These are phyloP conservation scores for Promerops cafer DNA, from an alignment of 2,113 vertebrate genomes.

Conservation along the genomic window DNA sequence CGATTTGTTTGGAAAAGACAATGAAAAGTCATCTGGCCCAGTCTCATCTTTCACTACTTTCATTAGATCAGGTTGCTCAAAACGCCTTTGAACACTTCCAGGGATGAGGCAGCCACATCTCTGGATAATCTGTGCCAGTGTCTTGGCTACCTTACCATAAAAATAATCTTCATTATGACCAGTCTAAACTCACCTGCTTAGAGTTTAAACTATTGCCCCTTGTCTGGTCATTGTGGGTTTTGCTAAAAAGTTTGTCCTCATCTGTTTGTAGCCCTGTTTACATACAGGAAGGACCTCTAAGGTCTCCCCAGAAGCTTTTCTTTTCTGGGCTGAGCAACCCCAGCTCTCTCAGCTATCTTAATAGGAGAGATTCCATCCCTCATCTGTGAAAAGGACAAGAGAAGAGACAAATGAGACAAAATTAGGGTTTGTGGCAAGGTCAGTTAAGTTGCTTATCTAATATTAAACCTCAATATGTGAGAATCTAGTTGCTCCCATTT, in stretches of 20 bases:
- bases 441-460: background rate
- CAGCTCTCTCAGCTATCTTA: background rate
- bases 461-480: background rate
- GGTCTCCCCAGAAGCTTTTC: fast-evolving
- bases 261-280: background rate
- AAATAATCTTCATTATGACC: background rate
- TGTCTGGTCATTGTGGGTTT: no score
- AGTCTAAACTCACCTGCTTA: background rate
- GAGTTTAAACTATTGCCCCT: background rate
- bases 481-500: background rate
- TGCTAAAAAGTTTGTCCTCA: background rate
- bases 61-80: background rate
- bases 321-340: fast-evolving
- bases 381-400: background rate
- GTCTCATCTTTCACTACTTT: background rate
- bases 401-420: background rate
- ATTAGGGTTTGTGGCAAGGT: background rate
- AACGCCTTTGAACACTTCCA: background rate
- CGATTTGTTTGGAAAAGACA: background rate
- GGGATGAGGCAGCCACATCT: background rate
- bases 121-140: no score
- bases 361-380: background rate
- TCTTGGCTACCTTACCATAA: background rate
- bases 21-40: background rate
- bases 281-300: no score